These are phyloP conservation scores for Diloba caeruleocephala DNA, from an alignment of 2,888 invertebrate genomes.

Conservation along the genomic window DNA sequence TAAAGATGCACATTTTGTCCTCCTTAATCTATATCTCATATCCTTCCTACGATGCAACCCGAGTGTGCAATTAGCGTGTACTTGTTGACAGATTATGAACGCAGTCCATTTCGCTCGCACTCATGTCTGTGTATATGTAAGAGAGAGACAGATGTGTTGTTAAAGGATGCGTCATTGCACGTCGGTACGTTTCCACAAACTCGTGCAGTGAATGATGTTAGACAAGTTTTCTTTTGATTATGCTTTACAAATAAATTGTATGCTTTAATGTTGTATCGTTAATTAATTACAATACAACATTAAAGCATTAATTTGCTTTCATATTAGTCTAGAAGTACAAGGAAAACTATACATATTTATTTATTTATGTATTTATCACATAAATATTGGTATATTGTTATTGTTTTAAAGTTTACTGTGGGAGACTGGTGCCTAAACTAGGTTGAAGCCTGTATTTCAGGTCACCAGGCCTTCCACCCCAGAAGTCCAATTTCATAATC, in stretches of 20 bases:
- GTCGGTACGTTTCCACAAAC: conserved; percentile 41
- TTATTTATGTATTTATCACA: too few species aligned
- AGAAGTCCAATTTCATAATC: too few species aligned
- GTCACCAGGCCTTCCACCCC: too few species aligned
- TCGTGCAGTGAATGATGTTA: conserved; percentile 43
- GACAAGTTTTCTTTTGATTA: conserved; percentile 35
- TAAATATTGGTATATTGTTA: too few species aligned
- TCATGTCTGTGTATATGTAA: conserved; percentile 6
- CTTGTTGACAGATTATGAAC: conserved; percentile 77
- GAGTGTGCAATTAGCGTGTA: conserved; percentile 77
- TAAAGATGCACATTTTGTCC: not conserved
- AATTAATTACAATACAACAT: too few species aligned
- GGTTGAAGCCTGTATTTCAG: too few species aligned
- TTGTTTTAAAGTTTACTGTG: too few species aligned
- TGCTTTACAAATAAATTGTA: conserved; percentile 28
- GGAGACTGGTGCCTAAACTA: too few species aligned
- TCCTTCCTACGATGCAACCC: conserved; percentile 54
- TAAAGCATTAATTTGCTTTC: too few species aligned
- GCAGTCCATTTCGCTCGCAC: conserved; percentile 54
- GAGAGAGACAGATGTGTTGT: conserved; percentile 56
- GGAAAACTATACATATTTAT: too few species aligned
- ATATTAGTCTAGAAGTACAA: too few species aligned
- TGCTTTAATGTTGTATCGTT: not conserved
- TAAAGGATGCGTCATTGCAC: conserved; percentile 63
- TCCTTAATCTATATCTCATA: conserved; percentile 9